phyloP scores from a whole-genome alignment of 2,888 invertebrate genomes.

The Pelosia muscerda region DNA sequence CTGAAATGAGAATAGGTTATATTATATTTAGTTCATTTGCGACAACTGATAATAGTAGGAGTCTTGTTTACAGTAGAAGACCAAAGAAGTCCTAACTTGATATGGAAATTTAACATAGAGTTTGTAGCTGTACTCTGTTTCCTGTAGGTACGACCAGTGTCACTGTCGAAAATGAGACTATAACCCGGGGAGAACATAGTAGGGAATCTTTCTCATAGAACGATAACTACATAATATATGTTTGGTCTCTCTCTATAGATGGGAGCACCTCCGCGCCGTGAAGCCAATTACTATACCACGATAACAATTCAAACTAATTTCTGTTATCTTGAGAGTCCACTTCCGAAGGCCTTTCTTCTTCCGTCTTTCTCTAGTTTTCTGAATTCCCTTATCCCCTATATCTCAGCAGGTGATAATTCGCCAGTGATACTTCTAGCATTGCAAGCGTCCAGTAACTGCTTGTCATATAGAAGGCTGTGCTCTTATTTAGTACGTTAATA shows the following conservation, averaged over 20 bases:
- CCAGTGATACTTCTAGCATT: not conserved
- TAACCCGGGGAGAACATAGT: no score
- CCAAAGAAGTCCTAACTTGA: not conserved
- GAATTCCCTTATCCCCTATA: not conserved
- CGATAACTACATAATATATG: no score
- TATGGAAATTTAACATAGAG: not conserved
- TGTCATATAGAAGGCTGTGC: not conserved
- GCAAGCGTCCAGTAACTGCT: not conserved
- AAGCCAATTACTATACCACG: no score
- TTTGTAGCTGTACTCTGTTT: no score
- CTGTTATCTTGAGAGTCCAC: no score
- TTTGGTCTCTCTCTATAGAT: no score
- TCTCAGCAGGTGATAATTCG: not conserved
- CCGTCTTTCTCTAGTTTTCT: not conserved
- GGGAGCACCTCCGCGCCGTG: no score
- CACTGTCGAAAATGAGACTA: no score
- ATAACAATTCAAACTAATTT: no score
- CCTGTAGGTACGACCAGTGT: no score
- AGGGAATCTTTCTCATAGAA: no score
- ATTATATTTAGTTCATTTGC: not conserved
- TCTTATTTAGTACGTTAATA: not conserved
- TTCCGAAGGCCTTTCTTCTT: not conserved
- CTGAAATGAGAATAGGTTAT: not conserved
- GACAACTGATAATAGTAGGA: no score
- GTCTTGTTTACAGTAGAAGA: not conserved